Evolutionary conservation across 2,888 invertebrate genomes (phyloP).

Genomic region (Habrosyne pyritoides): DNA sequence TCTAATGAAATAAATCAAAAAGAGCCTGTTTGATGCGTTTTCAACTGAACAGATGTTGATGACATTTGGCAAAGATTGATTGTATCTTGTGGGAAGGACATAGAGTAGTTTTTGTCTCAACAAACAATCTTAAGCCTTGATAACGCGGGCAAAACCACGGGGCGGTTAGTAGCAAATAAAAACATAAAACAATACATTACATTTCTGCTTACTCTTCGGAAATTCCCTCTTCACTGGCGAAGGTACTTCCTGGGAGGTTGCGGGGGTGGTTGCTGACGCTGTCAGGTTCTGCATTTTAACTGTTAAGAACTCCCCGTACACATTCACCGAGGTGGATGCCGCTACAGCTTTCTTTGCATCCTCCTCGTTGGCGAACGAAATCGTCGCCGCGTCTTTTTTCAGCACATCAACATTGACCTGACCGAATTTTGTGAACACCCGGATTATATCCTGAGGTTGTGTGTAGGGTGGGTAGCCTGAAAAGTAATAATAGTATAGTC

Average conservation of each 20-base stretch:
- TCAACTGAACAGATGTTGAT: too few relatives aligned
- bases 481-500: constrained; percentile 12
- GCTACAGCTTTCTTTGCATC: constrained; percentile 42
- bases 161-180: too few relatives aligned
- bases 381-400: constrained; percentile 35
- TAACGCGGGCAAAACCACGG: too few relatives aligned
- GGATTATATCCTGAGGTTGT: constrained; percentile 51
- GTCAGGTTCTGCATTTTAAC: constrained; percentile 29
- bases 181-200: too few relatives aligned
- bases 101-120: too few relatives aligned
- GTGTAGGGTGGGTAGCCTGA: constrained; percentile 64
- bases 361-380: constrained; percentile 34
- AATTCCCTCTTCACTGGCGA: constrained; percentile 44
- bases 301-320: constrained; percentile 59
- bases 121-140: too few relatives aligned
- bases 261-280: constrained; percentile 10
- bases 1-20: too few relatives aligned
- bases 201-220: constrained; percentile 43
- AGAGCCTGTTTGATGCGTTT: too few relatives aligned
- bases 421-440: constrained; percentile 52
- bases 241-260: too few relatives aligned
- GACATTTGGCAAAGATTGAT: too few relatives aligned
- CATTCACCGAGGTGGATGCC: constrained; percentile 37
- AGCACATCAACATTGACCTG: constrained; percentile 43
- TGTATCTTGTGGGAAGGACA: too few relatives aligned